Conservation (phyloP, 2,888 invertebrate species). For the Mesopsocus fuscifrons region DNA sequence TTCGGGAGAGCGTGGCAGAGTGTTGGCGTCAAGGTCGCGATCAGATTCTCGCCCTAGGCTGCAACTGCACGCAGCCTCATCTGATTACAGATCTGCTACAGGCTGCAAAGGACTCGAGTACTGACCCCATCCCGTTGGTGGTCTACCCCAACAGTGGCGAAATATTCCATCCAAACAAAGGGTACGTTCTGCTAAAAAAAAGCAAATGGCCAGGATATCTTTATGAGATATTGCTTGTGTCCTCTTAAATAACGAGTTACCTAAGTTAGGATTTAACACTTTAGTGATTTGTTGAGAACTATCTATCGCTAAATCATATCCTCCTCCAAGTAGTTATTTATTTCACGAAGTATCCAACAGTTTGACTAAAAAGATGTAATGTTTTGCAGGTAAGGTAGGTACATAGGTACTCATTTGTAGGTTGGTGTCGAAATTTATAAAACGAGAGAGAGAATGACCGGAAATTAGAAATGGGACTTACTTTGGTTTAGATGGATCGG, state of each 20-base stretch:
- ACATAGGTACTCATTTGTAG: no score
- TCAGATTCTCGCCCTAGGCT: constrained; percentile 69
- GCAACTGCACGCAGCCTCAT: constrained; percentile 65
- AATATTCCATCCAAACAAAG: constrained; percentile 37
- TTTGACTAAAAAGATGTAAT: no score
- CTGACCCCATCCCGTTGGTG: constrained; percentile 46
- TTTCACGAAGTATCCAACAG: no score
- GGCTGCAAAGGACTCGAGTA: constrained; percentile 28
- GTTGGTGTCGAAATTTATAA: no score
- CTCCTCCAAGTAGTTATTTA: no score
- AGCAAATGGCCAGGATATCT: not conserved
- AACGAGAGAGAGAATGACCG: no score
- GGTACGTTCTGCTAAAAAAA: constrained; percentile 2
- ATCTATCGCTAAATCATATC: no score
- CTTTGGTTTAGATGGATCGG: constrained; percentile 63
- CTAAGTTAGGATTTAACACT: no score
- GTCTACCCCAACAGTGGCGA: constrained; percentile 91
- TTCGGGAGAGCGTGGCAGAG: constrained; percentile 47
- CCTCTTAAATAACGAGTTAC: no score
- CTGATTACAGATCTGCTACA: constrained; percentile 42
- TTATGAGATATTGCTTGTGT: not conserved
- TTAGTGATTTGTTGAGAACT: no score
- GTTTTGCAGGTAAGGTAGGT: no score
- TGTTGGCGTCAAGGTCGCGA: constrained; percentile 35
- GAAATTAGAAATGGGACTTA: no score